phyloP scores from a whole-genome alignment of 2,113 vertebrate genomes.

The Caranx ignobilis region DNA sequence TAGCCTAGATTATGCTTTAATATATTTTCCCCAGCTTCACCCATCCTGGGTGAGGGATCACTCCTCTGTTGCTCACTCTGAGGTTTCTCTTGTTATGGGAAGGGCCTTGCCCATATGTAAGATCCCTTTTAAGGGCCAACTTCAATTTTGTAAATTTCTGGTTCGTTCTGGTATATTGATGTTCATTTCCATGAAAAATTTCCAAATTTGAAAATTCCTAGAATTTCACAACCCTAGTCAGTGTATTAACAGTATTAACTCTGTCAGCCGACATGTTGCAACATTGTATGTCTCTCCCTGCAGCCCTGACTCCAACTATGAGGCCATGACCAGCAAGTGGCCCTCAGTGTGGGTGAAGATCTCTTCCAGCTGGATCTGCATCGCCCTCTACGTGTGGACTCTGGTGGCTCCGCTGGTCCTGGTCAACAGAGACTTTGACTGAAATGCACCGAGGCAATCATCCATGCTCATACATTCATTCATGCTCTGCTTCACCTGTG shows the following conservation, averaged over 20 bases:
- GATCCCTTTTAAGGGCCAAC: too few species aligned
- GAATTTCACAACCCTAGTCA: too few species aligned
- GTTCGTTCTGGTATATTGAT: too few species aligned
- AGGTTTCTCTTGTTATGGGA: too few species aligned
- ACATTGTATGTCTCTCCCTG: background rate
- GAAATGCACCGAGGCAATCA: conserved; percentile 7
- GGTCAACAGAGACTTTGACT: conserved; percentile 98
- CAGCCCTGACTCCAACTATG: conserved; percentile 89
- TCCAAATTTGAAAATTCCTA: too few species aligned
- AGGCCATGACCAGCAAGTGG: conserved; percentile 96
- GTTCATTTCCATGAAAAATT: too few species aligned
- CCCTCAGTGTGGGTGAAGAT: conserved; percentile 99
- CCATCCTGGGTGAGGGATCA: too few species aligned
- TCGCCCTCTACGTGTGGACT: conserved; percentile 96
- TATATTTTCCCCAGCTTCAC: too few species aligned
- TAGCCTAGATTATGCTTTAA: too few species aligned
- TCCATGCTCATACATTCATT: background rate
- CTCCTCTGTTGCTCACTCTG: too few species aligned
- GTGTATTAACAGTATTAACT: background rate
- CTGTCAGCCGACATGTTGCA: background rate
- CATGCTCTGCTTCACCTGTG: conserved; percentile 10
- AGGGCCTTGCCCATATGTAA: too few species aligned
- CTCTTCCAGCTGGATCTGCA: conserved; percentile 97
- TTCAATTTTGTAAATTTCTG: too few species aligned
- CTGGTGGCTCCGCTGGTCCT: conserved; percentile 96